Evolutionary conservation across 2,888 invertebrate genomes (phyloP), one percentile per base, ranked within the genome.

Genomic region (Ametastegia equiseti): DNA sequence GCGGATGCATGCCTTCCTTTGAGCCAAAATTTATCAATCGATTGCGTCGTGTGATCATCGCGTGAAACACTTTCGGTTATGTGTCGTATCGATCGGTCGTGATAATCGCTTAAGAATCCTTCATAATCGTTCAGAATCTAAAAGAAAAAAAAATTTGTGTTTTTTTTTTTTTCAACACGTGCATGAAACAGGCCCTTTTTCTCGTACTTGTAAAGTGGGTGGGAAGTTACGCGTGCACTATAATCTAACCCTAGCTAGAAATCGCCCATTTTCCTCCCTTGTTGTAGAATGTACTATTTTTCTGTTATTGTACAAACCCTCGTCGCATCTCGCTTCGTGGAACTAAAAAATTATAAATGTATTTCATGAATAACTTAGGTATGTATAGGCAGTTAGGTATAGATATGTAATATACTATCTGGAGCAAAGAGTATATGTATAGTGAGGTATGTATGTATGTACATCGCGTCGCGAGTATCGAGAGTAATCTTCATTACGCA

Each of bases 71-170:
- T 75, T 36, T 15, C 75, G 5, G 75, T 19, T 54, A 36, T 11
- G 33, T 54, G 23, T 3, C 75, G 50, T 0, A 19, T 19, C 9
- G 54, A 75, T 54, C 75, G 27, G 45, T 39, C 85, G 77, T 88
- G 87, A 77, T 86, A 89, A 23, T 86, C 82, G 19, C 86, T 83
- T 19, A 88, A 80, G 45, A 88, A 87, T 69, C 86, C 87, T 80
- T 89, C 87, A 81, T 89, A 89, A 82, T 90, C 86, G 1, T 84
- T 83, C 60, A 89, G 86, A 7, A 88, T 86, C 89, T 90, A 81
- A 6, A 19, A 27, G 33, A 80, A 42, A 42, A 36, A 50, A 15
- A 50, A 50, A 19, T 15, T 27, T 45, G 27, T n/a, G n/a, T n/a
- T n/a, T n/a, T n/a, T n/a, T n/a, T n/a, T n/a, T n/a, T n/a, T n/a